These are phyloP conservation scores for Hyaena hyaena DNA, from an alignment of 2,113 vertebrate species.

Conservation along the genomic window DNA sequence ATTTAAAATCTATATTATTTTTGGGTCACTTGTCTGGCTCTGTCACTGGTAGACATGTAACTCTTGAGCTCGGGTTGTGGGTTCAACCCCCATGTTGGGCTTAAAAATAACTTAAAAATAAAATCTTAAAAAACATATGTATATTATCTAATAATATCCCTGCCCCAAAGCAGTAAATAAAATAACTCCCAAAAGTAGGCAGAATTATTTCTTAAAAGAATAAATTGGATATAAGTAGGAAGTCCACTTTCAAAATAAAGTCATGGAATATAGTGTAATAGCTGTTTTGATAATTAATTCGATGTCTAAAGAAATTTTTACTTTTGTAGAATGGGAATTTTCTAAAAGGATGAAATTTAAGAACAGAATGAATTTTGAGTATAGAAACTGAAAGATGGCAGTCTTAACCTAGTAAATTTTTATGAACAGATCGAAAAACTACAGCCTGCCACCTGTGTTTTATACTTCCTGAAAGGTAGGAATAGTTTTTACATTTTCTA, in stretches of 20 bases:
- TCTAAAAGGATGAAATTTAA: conserved; percentile 11
- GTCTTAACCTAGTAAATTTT: neutral
- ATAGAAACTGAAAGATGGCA: neutral
- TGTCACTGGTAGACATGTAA: neutral
- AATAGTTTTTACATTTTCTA: conserved; percentile 22
- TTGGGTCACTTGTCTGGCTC: neutral
- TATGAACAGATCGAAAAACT: neutral
- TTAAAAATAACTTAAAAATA: neutral
- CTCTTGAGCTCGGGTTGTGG: neutral
- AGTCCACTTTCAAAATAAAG: neutral
- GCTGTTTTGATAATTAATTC: conserved; percentile 24
- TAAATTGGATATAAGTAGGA: neutral
- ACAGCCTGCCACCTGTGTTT: neutral
- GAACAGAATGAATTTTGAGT: neutral
- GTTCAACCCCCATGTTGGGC: neutral
- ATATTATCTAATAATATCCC: neutral
- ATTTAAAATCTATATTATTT: neutral
- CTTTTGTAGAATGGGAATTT: conserved; percentile 51
- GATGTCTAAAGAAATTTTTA: neutral
- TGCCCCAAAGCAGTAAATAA: neutral
- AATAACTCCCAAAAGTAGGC: neutral
- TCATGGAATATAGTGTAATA: neutral
- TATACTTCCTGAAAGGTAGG: neutral
- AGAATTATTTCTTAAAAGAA: neutral
- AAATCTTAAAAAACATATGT: neutral